Evolutionary conservation across 92 coral and sea anemone genomes (phyloP).

Genomic region (Epizoanthus fatuus): DNA sequence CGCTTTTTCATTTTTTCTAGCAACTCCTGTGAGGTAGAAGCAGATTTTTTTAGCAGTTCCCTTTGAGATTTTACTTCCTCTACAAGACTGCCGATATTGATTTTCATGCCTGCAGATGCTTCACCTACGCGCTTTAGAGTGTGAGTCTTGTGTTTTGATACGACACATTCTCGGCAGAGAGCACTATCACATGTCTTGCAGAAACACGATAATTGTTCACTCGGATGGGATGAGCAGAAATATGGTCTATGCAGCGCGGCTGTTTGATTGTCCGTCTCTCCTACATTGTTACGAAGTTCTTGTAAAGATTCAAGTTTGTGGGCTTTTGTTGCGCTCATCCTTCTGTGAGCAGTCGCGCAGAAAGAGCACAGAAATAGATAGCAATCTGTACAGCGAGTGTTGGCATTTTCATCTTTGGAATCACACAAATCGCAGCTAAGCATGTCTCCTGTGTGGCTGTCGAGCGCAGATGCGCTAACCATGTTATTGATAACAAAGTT

Average conservation of each 20-base stretch:
- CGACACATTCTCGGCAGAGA: slow-evolving; percentile 66
- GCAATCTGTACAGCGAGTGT: slow-evolving; percentile 77
- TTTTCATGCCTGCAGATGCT: slow-evolving; percentile 58
- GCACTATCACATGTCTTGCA: slow-evolving; percentile 68
- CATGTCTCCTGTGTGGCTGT: slow-evolving; percentile 28
- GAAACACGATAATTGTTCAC: slow-evolving; percentile 60
- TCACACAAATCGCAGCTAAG: slow-evolving; percentile 81
- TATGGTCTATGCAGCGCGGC: slow-evolving; percentile 47
- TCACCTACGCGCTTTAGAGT: slow-evolving; percentile 36
- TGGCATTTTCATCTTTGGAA: slow-evolving; percentile 62
- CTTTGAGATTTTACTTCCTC: slow-evolving; percentile 66
- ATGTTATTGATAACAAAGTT: slow-evolving; percentile 78
- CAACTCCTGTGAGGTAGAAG: slow-evolving; percentile 34
- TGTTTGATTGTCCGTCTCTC: slow-evolving; percentile 15
- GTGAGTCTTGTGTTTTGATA: slow-evolving; percentile 62
- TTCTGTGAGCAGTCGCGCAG: slow-evolving; percentile 83
- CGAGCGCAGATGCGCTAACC: slow-evolving; percentile 71
- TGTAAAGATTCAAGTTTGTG: slow-evolving; percentile 71
- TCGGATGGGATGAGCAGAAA: slow-evolving; percentile 64
- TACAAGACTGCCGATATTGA: slow-evolving; percentile 57
- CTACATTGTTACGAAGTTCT: slow-evolving; percentile 48
- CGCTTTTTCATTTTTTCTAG: slow-evolving; percentile 58
- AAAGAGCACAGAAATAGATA: slow-evolving; percentile 72
- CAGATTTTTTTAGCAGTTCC: slow-evolving; percentile 49
- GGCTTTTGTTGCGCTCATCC: slow-evolving; percentile 80